Evolutionary conservation across 2,113 vertebrate species (phyloP), one percentile per base, ranked within the genome.

Genomic region (Nibea coibor): DNA sequence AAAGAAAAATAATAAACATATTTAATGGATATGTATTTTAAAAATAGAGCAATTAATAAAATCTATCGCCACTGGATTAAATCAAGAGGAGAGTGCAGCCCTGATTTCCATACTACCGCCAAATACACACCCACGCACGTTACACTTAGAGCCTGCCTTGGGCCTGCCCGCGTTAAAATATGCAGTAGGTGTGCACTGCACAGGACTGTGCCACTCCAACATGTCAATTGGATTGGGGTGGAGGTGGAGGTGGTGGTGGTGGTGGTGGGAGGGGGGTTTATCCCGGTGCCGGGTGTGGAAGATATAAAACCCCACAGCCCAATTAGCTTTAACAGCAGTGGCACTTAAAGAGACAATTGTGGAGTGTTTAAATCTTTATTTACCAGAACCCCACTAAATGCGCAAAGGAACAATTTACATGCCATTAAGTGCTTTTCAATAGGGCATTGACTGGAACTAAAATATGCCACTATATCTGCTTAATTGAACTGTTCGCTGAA

Each of bases 371-470:
- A 97, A 98, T 97, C 96, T 97, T 97, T 97, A 97, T 98, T 97
- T 97, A 97, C 95, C 96, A 96, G 96, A 96, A 96, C 95, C 94
- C 86, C 95, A 95, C 95, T 97, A 97, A 97, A 97, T 95, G 93
- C 89, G 93, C 92, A 94, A 91, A 93, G 93, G 91, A 96, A 95
- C 96, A 95, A 97, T 97, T 98, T 98, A 97, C 96, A 96, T 96
- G 94, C 96, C 97, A 97, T 98, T 98, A 97, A 97, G 96, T 93
- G 95, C 96, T 97, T 97, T 97, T 96, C 96, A 97, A 97, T 96
- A 96, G 96, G 88, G 95, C 96, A 97, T 96, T 93, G 95, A 98
- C 96, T 95, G 96, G 97, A 97, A 97, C 97, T 97, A 97, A 99
- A 97, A 96, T 96, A 96, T 96, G 95, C 95, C 95, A 93, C 93